Evolutionary conservation across 1,140 invertebrate genomes (phyloP), one percentile per base, ranked within the genome.

Genomic region (Pogonognathellus flavescens): DNA sequence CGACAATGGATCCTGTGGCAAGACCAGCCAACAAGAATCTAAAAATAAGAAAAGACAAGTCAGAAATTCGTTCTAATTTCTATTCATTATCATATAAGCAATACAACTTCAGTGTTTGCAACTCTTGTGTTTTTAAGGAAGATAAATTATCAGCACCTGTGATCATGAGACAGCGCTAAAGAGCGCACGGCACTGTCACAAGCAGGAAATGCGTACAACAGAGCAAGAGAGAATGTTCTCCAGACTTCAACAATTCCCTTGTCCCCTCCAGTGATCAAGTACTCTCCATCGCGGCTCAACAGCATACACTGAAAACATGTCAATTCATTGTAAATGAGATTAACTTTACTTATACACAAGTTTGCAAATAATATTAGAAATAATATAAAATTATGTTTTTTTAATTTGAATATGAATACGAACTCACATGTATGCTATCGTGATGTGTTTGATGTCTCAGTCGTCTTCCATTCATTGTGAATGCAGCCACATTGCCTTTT

Each of bases 241-340:
- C 97, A 99, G 66, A 99, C 97, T 92, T 99, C 97, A 86, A 99
- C 98, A 84, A 99, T 96, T 86, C 98, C 98, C 91, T 95, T 96
- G 90, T 99, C 97, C 10, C 97, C 97, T 83, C 97, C 98, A 87
- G 96, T 97, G 93, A 99, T 95, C 90, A 99, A 92, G 91, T 99
- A 99, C 92, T 99, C 98, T 62, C 98, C 98, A 93, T 99, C 98
- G 84, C 98, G 95, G 88, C 97, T 99, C 88, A 99, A 90, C 89
- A 97, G 93, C 91, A 99, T 93, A 91, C 97, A 97, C 96, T 99
- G n/a, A 90, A 85, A 93, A 91, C 59, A 86, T 70, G 90, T 13
- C 14, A 18, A 57, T 31, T 82, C 14, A 82, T 62, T 10, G 16
- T 76, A 8, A 9, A 41, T 41, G 31, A 41, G 2, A 41, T 41